These are phyloP conservation scores for Furcula furcula DNA, from an alignment of 2,888 invertebrate species.

Conservation along the genomic window DNA sequence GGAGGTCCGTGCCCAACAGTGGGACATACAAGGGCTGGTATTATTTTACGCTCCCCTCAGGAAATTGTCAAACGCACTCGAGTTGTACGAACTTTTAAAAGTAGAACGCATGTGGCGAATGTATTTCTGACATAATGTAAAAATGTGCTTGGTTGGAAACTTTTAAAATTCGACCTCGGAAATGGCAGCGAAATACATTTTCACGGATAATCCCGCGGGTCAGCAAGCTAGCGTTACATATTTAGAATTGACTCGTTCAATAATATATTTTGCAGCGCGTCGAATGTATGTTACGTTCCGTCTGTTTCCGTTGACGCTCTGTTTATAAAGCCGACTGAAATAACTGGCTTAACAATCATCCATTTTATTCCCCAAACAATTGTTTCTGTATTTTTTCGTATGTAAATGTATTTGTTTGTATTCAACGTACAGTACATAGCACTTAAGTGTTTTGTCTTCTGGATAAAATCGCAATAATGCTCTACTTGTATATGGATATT, in stretches of 20 bases:
- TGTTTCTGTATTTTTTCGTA: constrained; percentile 23
- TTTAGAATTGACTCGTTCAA: constrained; percentile 24
- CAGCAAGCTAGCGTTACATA: constrained; percentile 24
- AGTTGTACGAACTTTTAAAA: constrained; percentile 14
- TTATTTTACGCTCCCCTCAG: too few species aligned
- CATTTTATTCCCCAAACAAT: constrained; percentile 33
- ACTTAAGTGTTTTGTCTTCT: background rate
- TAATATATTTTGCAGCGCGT: constrained; percentile 17
- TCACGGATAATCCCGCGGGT: constrained; percentile 25
- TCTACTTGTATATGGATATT: too few species aligned
- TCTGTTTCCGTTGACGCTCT: constrained; percentile 35
- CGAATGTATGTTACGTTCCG: constrained; percentile 7
- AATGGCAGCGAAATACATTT: constrained; percentile 30
- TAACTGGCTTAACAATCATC: constrained; percentile 42
- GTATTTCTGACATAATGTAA: constrained; percentile 29
- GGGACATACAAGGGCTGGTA: too few species aligned
- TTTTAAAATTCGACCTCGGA: constrained; percentile 32
- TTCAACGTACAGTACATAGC: constrained; percentile 30
- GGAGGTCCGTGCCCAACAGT: too few species aligned
- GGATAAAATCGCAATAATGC: background rate
- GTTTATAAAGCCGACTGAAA: constrained; percentile 42
- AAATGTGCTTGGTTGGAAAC: constrained; percentile 23
- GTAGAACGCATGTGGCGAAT: constrained; percentile 25
- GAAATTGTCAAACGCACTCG: background rate
- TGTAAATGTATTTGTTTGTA: constrained; percentile 22